Evolutionary conservation across 30 jellyfish, hydroid and myxozoan species (phyloP), one percentile per base, ranked within the genome.

Genomic region (Cassiopea andromeda): DNA sequence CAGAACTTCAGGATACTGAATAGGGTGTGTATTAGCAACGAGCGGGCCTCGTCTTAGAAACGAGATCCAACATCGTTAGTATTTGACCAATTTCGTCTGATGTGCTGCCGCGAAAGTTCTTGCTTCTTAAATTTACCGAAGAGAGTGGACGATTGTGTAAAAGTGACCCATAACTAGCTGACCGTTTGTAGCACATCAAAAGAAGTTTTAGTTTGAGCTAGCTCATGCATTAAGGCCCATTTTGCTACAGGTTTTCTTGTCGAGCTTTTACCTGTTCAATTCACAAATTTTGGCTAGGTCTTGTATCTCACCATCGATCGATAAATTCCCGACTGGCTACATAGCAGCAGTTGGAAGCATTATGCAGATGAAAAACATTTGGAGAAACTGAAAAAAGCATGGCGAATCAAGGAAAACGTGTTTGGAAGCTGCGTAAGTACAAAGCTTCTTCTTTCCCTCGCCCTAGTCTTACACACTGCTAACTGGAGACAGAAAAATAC

Each of bases 361-460:
- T 70, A 70, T 70, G 79, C 38, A 66, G 27, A 66, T 16, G 49
- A 54, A 16, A 2, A 19, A 1, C 7, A 70, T n/a, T 7, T 14
- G 54, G 50, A 70, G 27, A 70, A 47, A 75, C 2, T 6, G n/a
- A 38, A 43, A 77, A 49, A 47, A 77, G 50, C 2, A 86, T 86
- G 93, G 93, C 93, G 17, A 58, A 58, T 61, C 95, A 88, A 78
- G 95, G 95, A 69, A 88, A 80, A 57, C 82, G 90, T 16, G 95
- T 83, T 72, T 88, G 95, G 95, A 88, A 88, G 48, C 90, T 88
- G 61, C 95, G 95, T 88, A 70, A 64, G 95, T 77, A 59, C 38
- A 27, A 12, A 44, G 2, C 13, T 54, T 60, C 1, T 14, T 4
- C 84, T 44, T 10, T 6, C 64, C 64, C 12, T 3, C 12, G 0